Evolutionary conservation across 2,797 vertebrate species (phyloP).

Genomic region (Anguilla pacifica): DNA sequence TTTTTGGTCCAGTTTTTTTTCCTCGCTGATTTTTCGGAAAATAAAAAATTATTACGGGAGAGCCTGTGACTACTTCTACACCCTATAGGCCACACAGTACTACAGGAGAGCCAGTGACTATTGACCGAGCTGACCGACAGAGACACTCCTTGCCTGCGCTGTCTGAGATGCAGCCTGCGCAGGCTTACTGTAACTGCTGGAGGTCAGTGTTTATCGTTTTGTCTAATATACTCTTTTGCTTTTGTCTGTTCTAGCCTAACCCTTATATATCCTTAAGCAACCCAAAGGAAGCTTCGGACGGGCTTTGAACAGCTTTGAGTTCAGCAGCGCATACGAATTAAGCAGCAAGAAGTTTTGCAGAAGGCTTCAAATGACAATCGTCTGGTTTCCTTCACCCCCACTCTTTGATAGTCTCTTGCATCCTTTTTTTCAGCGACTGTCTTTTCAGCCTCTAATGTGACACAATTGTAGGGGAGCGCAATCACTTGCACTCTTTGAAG

Average conservation of each 20-base stretch:
- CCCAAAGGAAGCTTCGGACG: background rate
- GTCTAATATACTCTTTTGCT: background rate
- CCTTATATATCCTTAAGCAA: background rate
- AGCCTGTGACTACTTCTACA: background rate
- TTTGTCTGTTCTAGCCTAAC: background rate
- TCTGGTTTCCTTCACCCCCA: background rate
- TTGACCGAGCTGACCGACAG: background rate
- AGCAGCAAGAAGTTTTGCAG: background rate
- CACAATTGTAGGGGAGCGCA: constrained; percentile 31
- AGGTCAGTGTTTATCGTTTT: background rate
- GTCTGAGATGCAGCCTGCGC: background rate
- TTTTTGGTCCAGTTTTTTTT: background rate
- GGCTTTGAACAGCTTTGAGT: background rate
- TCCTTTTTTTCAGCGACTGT: constrained; percentile 11
- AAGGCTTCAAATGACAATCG: constrained; percentile 35
- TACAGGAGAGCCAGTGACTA: background rate
- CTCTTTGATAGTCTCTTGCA: constrained; percentile 16
- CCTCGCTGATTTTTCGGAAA: background rate
- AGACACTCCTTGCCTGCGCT: background rate
- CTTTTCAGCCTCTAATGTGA: constrained; percentile 41
- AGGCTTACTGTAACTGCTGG: background rate
- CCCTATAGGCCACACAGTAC: too few species aligned
- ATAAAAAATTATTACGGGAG: background rate
- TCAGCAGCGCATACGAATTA: background rate
- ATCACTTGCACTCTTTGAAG: constrained; percentile 31